Evolutionary conservation across 64 coral and sea anemone genomes (phyloP).

Genomic region (Actinia equina): DNA sequence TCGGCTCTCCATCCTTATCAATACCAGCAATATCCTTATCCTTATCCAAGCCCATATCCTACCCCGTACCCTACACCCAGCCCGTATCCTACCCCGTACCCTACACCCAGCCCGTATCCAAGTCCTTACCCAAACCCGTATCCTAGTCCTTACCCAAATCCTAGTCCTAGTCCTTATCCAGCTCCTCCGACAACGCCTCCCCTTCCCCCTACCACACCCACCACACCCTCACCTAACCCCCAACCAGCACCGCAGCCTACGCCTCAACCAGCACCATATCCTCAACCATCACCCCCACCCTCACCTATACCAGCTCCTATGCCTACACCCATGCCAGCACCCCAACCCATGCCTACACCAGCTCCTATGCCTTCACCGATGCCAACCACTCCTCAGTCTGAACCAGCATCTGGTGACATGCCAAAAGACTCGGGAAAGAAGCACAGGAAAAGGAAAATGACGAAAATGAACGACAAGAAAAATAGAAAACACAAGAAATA

Average conservation of each 20-base stretch:
- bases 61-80: not conserved
- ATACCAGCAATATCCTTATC: not conserved
- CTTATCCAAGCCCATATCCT: not conserved
- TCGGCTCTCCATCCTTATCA: constrained; percentile 6
- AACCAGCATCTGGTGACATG: not conserved
- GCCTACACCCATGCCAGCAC: not conserved
- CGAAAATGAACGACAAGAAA: not conserved
- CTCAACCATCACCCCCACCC: constrained; percentile 25
- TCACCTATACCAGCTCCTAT: constrained; percentile 10
- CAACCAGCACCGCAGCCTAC: not conserved
- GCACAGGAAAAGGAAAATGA: not conserved
- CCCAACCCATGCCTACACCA: not conserved
- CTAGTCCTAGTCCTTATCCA: constrained; percentile 16
- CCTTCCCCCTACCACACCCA: not conserved
- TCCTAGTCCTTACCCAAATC: not conserved
- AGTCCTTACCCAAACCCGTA: not conserved
- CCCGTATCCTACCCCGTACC: not conserved
- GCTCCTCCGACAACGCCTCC: constrained; percentile 10
- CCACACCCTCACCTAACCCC: constrained; percentile 36
- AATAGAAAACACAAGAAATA: not conserved
- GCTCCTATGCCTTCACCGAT: not conserved
- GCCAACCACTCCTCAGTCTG: not conserved
- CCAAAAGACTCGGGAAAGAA: not conserved
- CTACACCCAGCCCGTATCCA: not conserved
- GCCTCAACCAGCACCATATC: not conserved